Base-by-base conservation (phyloP, 2,113 vertebrate species). In the Melanerpes formicivorus region DNA sequence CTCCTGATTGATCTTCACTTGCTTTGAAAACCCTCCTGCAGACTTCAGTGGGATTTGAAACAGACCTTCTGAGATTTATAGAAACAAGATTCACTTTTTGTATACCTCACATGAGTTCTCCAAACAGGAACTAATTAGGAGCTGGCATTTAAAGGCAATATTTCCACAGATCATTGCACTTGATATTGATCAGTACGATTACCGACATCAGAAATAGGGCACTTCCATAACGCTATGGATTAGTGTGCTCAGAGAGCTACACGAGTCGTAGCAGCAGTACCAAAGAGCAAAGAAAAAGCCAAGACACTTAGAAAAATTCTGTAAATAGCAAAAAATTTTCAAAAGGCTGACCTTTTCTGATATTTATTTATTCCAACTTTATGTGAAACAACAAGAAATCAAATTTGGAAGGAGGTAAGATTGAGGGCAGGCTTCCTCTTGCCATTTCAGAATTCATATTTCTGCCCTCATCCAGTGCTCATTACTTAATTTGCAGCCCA, bases 141-240 rank as follows among this genome's bases (percentile, higher is more conserved):
- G 71, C 9, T 84, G 84, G 19, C 81, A 87, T 95, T 94, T 94
- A 70, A 76, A 1, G 0, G 81, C 92, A 96, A 84, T 84, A 84
- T 62, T 93, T 81, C 55, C 63, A 76, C 67, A 92, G 74, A 76
- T 79, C 58, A 60, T 48, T 80, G 65, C 37, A 63, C 58, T 67
- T 78, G 65, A 91, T 95, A 77, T 46, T 18, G 76, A 85, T 63
- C 80, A 76, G 6, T 84, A 32, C 4, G 21, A 79, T 72, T 81
- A 90, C 48, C 75, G 59, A 81, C 80, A 81, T 78, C 63, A 93
- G 74, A 87, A 92, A 86, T 46, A 30, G 32, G 32, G 56, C 15
- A 59, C 84, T 93, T 66, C 52, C 69, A 71, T 29, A 55, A 25
- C 11, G 16, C 48, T 42, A 44, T 7, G 54, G 65, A 81, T 71